phyloP scores from a whole-genome alignment of 1,140 invertebrate genomes.

The Heliconius hermathena region DNA sequence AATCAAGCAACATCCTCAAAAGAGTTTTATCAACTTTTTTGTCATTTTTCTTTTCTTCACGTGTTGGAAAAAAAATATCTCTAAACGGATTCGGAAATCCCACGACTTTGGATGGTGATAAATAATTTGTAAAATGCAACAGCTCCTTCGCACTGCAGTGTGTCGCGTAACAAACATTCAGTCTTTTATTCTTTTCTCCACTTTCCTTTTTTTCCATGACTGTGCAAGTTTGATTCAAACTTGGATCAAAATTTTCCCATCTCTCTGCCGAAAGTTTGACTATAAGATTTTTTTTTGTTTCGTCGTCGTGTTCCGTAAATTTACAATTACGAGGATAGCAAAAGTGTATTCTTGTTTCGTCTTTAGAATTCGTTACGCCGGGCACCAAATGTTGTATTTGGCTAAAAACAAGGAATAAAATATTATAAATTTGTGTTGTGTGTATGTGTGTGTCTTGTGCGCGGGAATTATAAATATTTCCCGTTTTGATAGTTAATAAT shows the following conservation, averaged over 20 bases:
- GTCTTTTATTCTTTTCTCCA: constrained; percentile 29
- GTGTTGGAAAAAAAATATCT: background rate
- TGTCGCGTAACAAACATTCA: constrained; percentile 84
- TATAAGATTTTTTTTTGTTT: constrained; percentile 40
- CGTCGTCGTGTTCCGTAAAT: constrained; percentile 4
- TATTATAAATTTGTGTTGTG: no score
- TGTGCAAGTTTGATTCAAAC: constrained; percentile 43
- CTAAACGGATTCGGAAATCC: constrained; percentile 50
- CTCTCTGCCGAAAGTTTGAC: constrained; percentile 80
- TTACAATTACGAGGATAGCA: constrained; percentile 36
- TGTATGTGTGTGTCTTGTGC: no score
- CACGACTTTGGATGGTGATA: constrained; percentile 47
- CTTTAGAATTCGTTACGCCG: constrained; percentile 50
- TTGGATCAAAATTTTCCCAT: constrained; percentile 61
- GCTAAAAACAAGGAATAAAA: constrained; percentile 44
- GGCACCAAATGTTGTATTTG: constrained; percentile 44
- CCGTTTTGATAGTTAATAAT: no score
- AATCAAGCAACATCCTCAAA: constrained; percentile 18
- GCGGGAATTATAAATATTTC: no score
- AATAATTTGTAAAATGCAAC: constrained; percentile 55
- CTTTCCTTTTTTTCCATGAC: constrained; percentile 52
- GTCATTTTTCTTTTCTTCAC: constrained; percentile 4
- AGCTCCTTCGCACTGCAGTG: constrained; percentile 83
- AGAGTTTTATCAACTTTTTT: constrained; percentile 20
- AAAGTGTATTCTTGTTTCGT: constrained; percentile 46